These are phyloP conservation scores for Drosophila quadrilineata DNA, from an alignment of 1,140 invertebrate species.

Conservation along the genomic window DNA sequence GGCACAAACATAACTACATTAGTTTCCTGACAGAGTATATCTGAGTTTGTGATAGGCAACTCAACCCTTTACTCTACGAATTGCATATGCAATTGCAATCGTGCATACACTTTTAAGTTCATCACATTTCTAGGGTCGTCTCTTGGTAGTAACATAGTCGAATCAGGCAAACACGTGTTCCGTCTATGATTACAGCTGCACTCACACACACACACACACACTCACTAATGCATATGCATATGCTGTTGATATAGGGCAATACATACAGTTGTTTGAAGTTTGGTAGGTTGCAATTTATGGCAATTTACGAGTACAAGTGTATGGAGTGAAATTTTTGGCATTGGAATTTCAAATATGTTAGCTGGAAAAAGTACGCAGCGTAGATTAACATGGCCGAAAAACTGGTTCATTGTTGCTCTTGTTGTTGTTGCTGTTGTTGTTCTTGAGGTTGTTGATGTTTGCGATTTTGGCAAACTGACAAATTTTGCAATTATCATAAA, in stretches of 20 bases:
- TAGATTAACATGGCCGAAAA: conserved; percentile 11
- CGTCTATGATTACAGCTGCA: conserved; percentile 63
- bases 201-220: not conserved
- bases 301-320: too few relatives aligned
- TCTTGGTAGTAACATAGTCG: conserved; percentile 2
- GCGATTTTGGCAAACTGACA: conserved; percentile 12
- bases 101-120: conserved; percentile 9
- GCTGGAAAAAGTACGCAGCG: not conserved
- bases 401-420: not conserved
- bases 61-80: not conserved
- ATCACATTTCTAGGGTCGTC: conserved; percentile 8
- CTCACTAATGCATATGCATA: too few relatives aligned
- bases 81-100: not conserved
- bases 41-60: too few relatives aligned
- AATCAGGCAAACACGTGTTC: conserved; percentile 48
- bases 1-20: too few relatives aligned
- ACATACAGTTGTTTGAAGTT: not conserved
- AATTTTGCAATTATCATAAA: conserved; percentile 39
- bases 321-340: not conserved
- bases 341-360: not conserved
- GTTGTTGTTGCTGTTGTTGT: conserved; percentile 1
- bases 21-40: too few relatives aligned
- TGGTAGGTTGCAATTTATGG: not conserved
- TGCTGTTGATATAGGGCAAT: too few relatives aligned
- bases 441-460: conserved; percentile 10